Evolutionary conservation across 1,140 invertebrate genomes (phyloP).

Genomic region (Pogonognathellus flavescens): DNA sequence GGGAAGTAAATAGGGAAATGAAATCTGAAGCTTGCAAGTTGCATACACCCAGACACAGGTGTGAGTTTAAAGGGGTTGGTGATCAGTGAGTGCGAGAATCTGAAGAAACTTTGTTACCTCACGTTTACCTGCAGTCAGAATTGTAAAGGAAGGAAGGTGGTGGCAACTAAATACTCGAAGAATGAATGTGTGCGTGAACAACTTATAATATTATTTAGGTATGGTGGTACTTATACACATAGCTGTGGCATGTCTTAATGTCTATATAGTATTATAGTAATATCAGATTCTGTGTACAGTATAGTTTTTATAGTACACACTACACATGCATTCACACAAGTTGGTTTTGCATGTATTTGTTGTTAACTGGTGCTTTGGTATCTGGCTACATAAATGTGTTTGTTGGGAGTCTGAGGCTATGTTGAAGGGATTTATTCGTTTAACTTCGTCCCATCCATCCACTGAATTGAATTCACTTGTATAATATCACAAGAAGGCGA

Average conservation of each 20-base stretch:
- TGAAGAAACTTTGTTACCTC: neutral
- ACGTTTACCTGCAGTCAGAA: no score
- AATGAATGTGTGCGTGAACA: slow-evolving; percentile 26
- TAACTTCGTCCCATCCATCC: neutral
- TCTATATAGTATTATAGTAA: neutral
- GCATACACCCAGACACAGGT: no score
- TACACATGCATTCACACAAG: no score
- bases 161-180: neutral
- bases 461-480: neutral
- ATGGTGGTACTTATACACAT: neutral
- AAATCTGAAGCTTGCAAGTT: neutral
- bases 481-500: no score
- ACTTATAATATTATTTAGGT: neutral
- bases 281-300: no score
- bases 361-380: no score
- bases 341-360: no score
- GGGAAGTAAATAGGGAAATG: no score
- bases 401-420: neutral
- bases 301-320: no score
- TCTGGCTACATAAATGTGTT: no score
- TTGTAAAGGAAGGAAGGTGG: neutral
- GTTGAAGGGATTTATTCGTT: neutral
- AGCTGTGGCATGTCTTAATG: neutral
- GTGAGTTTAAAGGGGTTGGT: neutral
- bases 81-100: neutral